phyloP scores from a whole-genome alignment of 2,888 invertebrate species.

The Carterocephalus palaemon region DNA sequence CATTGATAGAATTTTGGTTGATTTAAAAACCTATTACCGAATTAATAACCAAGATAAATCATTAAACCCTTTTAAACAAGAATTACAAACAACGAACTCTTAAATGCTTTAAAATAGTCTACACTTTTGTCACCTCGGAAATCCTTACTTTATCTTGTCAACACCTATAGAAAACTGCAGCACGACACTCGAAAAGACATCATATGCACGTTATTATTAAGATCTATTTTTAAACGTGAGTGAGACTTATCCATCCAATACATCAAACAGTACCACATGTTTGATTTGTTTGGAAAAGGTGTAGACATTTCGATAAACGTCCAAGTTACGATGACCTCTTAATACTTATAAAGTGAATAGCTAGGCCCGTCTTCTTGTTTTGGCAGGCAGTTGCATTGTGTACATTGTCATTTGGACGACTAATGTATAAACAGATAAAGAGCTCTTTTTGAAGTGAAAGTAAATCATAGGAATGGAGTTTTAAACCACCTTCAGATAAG shows the following conservation, averaged over 20 bases:
- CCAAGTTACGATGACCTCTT: constrained; percentile 37
- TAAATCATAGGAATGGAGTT: constrained; percentile 48
- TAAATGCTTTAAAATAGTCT: constrained; percentile 30
- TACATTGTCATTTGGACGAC: constrained; percentile 51
- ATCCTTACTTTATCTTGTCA: constrained; percentile 32
- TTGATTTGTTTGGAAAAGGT: constrained; percentile 53
- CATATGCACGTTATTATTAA: constrained; percentile 8
- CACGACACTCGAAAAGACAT: constrained; percentile 16
- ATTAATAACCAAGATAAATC: constrained; percentile 20
- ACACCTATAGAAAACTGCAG: constrained; percentile 15
- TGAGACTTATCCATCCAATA: constrained; percentile 41
- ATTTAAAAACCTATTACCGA: too few relatives aligned
- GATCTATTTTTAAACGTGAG: constrained; percentile 20
- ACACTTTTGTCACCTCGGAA: constrained; percentile 37
- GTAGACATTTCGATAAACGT: constrained; percentile 40
- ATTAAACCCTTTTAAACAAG: background rate
- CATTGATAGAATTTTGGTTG: too few relatives aligned
- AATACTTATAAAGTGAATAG: constrained; percentile 10
- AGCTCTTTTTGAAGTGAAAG: constrained; percentile 48
- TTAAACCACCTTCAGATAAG: constrained; percentile 37
- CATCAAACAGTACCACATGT: constrained; percentile 51
- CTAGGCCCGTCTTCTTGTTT: constrained; percentile 28
- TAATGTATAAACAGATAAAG: constrained; percentile 59
- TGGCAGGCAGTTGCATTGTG: constrained; percentile 38
- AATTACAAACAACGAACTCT: constrained; percentile 26